These are phyloP conservation scores for Varroa destructor DNA, from an alignment of 1,140 invertebrate species.

Conservation along the genomic window DNA sequence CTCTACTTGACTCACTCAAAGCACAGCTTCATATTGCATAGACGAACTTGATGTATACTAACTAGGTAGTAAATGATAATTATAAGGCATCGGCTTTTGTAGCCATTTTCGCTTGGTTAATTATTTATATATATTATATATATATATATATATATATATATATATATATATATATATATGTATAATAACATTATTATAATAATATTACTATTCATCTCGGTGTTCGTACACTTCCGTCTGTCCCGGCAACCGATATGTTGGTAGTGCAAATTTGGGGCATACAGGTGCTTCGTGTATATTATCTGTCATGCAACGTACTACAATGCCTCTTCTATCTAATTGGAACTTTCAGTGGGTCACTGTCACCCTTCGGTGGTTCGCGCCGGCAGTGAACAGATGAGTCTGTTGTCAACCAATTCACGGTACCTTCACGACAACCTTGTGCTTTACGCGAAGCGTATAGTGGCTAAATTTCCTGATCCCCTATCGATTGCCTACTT, in stretches of 20 bases:
- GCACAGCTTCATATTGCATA: no score
- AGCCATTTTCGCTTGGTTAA: no score
- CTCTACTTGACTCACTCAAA: no score
- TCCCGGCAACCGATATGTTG: background rate
- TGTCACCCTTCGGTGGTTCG: conserved; percentile 84
- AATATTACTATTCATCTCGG: no score
- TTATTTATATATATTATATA: no score
- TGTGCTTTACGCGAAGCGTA: conserved; percentile 70
- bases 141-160: background rate
- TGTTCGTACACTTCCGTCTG: no score
- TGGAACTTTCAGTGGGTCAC: conserved; percentile 64
- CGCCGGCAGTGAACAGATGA: conserved; percentile 75
- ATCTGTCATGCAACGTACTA: conserved; percentile 2
- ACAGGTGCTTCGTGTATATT: conserved; percentile 5
- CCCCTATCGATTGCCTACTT: conserved; percentile 78
- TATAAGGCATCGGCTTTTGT: no score
- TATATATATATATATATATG: background rate
- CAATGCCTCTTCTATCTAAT: conserved; percentile 25
- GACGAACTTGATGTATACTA: no score
- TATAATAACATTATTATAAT: background rate
- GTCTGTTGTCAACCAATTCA: conserved; percentile 75
- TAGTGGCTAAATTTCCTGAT: conserved; percentile 59
- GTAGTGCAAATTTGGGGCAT: background rate
- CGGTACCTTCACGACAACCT: conserved; percentile 90
- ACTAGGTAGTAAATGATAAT: no score